Evolutionary conservation across 2,113 vertebrate species (phyloP).

Genomic region (Sinocyclocheilus maitianheensis): DNA sequence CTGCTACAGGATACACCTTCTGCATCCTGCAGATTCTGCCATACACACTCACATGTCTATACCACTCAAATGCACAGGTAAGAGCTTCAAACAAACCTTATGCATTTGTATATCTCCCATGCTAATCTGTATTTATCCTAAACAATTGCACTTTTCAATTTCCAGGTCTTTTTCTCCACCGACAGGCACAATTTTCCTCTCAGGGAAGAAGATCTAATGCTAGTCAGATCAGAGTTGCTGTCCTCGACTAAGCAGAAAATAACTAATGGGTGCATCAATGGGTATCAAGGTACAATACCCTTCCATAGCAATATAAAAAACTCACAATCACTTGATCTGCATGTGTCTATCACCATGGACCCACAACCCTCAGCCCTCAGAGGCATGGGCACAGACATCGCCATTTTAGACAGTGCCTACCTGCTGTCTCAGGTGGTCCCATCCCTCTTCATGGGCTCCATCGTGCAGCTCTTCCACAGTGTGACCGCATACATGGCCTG

Average conservation of each 20-base stretch:
- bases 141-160: neutral
- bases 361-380: constrained; percentile 43
- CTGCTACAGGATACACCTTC: constrained; percentile 84
- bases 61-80: constrained; percentile 85
- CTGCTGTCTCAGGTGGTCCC: constrained; percentile 86
- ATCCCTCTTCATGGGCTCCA: constrained; percentile 81
- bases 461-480: constrained; percentile 82
- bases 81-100: neutral
- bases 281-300: constrained; percentile 50
- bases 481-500: constrained; percentile 85
- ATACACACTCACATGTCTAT: constrained; percentile 83
- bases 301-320: constrained; percentile 54
- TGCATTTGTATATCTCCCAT: neutral
- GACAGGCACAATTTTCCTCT: constrained; percentile 62
- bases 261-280: constrained; percentile 64
- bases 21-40: constrained; percentile 86
- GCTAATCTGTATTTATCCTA: neutral
- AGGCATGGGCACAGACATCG: constrained; percentile 86
- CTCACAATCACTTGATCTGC: constrained; percentile 46
- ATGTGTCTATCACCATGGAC: constrained; percentile 27
- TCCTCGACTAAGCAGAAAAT: constrained; percentile 63
- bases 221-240: constrained; percentile 44
- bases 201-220: neutral
- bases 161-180: constrained; percentile 80
- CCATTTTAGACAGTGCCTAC: constrained; percentile 86